Evolutionary conservation across 2,888 invertebrate species (phyloP).

Genomic region (Macrosiphum euphorbiae): DNA sequence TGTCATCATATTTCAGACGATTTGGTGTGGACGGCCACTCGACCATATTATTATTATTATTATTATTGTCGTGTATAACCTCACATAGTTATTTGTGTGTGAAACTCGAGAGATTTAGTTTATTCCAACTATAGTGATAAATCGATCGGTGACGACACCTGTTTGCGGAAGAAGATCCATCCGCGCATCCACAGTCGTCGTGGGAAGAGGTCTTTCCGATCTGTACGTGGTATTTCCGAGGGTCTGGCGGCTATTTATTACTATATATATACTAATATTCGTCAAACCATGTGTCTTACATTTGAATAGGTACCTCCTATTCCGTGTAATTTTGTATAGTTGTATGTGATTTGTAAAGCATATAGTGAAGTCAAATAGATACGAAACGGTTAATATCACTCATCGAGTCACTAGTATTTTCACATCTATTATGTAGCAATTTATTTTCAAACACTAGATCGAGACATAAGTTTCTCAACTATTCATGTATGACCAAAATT

Average conservation of each 20-base stretch:
- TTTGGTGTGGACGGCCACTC: background rate
- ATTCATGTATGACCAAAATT: too few relatives aligned
- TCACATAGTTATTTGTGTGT: background rate
- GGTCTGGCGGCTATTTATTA: background rate
- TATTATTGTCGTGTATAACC: background rate
- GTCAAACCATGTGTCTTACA: too few relatives aligned
- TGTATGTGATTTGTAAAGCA: too few relatives aligned
- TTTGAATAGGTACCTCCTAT: too few relatives aligned
- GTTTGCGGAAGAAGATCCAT: background rate
- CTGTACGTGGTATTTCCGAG: background rate
- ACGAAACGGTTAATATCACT: too few relatives aligned
- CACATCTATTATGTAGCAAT: too few relatives aligned
- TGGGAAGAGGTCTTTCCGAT: background rate
- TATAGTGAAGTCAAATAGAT: too few relatives aligned
- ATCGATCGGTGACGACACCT: background rate
- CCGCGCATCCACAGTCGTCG: background rate
- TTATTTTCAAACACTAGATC: too few relatives aligned
- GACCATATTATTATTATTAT: background rate
- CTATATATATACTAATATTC: too few relatives aligned
- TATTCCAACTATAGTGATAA: background rate
- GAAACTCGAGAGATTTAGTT: background rate
- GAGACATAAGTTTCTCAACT: too few relatives aligned
- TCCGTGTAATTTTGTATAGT: too few relatives aligned
- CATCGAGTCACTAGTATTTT: too few relatives aligned
- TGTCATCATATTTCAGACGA: background rate